Conservation (phyloP, 2,113 vertebrate species). For the Labrus mixtus region DNA sequence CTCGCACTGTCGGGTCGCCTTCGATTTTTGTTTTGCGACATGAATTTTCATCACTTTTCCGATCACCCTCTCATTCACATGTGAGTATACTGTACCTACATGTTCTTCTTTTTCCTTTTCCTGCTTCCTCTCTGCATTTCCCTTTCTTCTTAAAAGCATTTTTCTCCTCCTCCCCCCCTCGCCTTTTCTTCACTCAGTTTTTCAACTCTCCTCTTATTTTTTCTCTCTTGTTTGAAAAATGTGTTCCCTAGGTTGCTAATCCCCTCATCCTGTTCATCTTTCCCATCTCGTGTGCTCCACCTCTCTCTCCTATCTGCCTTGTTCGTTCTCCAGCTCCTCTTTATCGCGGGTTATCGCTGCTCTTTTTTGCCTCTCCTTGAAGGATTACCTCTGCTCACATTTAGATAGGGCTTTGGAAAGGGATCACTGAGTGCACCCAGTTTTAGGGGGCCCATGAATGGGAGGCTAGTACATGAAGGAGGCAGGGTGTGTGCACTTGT, state of each 20-base stretch:
- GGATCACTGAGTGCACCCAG: constrained; percentile 64
- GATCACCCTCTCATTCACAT: constrained; percentile 64
- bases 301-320: constrained; percentile 58
- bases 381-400: constrained; percentile 75
- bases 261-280: constrained; percentile 63
- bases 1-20: constrained; percentile 21
- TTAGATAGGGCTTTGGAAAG: constrained; percentile 62
- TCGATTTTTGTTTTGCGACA: constrained; percentile 57
- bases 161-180: constrained; percentile 13
- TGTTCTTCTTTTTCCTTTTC: constrained; percentile 23
- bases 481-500: constrained; percentile 49
- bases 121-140: constrained; percentile 28
- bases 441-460: constrained; percentile 70
- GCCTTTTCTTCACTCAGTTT: constrained; percentile 42
- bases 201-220: constrained; percentile 36
- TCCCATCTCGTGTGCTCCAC: constrained; percentile 56
- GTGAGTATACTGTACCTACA: constrained; percentile 73
- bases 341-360: constrained; percentile 62
- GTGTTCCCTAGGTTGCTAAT: constrained; percentile 63
- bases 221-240: constrained; percentile 51
- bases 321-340: constrained; percentile 49
- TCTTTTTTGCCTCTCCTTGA: constrained; percentile 66
- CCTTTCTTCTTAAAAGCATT: constrained; percentile 14
- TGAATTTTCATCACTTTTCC: constrained; percentile 62
- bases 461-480: constrained; percentile 61